These are phyloP conservation scores for Temnothorax curvispinosus DNA, from an alignment of 1,140 invertebrate species.

Conservation along the genomic window DNA sequence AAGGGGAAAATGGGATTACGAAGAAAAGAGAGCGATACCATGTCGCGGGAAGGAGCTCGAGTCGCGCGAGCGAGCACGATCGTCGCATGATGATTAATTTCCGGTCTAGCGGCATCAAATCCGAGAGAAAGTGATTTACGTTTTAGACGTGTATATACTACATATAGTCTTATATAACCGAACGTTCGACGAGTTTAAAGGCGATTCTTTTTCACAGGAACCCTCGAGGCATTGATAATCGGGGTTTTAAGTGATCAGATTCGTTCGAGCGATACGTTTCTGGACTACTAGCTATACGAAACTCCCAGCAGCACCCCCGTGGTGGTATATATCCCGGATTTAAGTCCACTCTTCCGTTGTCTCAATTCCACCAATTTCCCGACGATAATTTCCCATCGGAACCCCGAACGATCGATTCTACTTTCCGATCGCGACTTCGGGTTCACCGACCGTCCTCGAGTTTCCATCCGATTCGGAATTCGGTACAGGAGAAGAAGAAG, in stretches of 20 bases:
- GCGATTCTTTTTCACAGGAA: background rate
- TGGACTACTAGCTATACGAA: background rate
- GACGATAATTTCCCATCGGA: slow-evolving; percentile 47
- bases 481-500: background rate
- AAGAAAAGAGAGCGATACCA: slow-evolving; percentile 14
- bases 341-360: slow-evolving; percentile 20
- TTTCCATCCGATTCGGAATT: background rate
- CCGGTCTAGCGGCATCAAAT: slow-evolving; percentile 18
- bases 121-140: slow-evolving; percentile 19
- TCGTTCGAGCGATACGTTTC: background rate
- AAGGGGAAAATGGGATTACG: slow-evolving; percentile 50
- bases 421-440: background rate
- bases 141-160: background rate
- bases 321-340: slow-evolving; percentile 11
- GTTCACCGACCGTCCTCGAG: background rate
- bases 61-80: slow-evolving; percentile 30
- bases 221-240: slow-evolving; percentile 1
- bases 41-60: slow-evolving; percentile 30
- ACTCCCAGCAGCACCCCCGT: background rate
- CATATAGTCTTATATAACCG: background rate
- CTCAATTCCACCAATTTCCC: slow-evolving; percentile 29
- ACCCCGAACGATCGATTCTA: slow-evolving; percentile 20
- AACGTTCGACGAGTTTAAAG: background rate
- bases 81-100: slow-evolving; percentile 50
- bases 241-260: background rate